Conservation (phyloP, 2,888 invertebrate species). For the Scaeva pyrastri region DNA sequence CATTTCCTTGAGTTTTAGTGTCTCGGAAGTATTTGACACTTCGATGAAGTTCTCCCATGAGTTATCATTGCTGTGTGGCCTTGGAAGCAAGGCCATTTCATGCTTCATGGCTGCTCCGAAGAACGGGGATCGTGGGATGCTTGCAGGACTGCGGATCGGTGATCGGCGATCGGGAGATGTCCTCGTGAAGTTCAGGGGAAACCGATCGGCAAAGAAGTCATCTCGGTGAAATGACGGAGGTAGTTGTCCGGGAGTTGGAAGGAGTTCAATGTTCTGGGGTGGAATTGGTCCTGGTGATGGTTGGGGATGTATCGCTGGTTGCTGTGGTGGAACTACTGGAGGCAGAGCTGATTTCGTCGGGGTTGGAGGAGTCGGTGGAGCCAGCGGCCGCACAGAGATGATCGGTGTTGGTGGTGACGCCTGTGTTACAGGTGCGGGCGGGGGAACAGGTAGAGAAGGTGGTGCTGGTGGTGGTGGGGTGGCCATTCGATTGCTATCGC, state of each 20-base stretch:
- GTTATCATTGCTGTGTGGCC: conserved; percentile 96
- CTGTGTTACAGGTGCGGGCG: conserved; percentile 58
- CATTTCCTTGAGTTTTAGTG: conserved; percentile 97
- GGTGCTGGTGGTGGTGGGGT: conserved; percentile 52
- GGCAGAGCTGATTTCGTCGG: conserved; percentile 82
- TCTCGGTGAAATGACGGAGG: conserved; percentile 82
- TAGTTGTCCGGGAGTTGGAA: conserved; percentile 82
- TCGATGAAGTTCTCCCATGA: conserved; percentile 99
- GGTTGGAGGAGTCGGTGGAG: conserved; percentile 73
- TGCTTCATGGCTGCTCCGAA: conserved; percentile 83
- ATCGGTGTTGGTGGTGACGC: conserved; percentile 50
- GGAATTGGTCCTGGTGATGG: conserved; percentile 85
- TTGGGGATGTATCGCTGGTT: conserved; percentile 82
- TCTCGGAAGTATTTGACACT: conserved; percentile 94
- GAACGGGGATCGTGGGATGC: conserved; percentile 83
- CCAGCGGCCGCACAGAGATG: conserved; percentile 76
- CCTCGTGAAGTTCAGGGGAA: conserved; percentile 81
- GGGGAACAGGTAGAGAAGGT: conserved; percentile 26
- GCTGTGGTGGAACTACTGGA: conserved; percentile 83
- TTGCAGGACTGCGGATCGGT: conserved; percentile 82
- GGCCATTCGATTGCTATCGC: conserved; percentile 56
- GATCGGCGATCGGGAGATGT: conserved; percentile 82
- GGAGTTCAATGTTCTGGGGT: conserved; percentile 83
- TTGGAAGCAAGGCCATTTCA: conserved; percentile 85
- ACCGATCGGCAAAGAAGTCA: conserved; percentile 81